A percentile compares a stretch with the other conserved stretches of the same genome.
Conservation (phyloP, 1,140 invertebrate species). For the Pogonomyrmex californicus region DNA sequence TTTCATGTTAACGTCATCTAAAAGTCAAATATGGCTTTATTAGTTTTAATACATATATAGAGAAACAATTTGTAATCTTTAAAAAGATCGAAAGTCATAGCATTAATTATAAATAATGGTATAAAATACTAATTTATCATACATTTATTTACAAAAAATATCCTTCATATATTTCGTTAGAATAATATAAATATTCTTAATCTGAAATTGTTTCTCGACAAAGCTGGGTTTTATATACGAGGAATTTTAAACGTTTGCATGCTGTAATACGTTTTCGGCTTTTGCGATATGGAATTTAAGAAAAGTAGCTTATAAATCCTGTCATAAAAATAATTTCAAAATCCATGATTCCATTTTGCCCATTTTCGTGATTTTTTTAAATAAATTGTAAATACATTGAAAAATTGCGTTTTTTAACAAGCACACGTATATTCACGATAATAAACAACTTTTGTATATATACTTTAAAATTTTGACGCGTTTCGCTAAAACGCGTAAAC, state of each 20-base stretch:
- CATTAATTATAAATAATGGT: not conserved
- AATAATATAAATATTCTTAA: not conserved
- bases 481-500: not conserved
- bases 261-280: not conserved
- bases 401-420: slow-evolving; percentile 4
- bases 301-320: not conserved
- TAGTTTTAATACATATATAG: not conserved
- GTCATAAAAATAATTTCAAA: not conserved
- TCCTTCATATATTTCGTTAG: not conserved
- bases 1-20: not conserved
- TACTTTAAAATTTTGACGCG: not conserved
- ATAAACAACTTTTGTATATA: slow-evolving; percentile 4
- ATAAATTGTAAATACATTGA: not conserved
- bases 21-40: not conserved
- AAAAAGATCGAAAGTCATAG: not conserved
- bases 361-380: not conserved
- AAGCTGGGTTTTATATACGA: not conserved
- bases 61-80: not conserved
- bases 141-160: slow-evolving; percentile 6
- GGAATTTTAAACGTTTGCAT: not conserved
- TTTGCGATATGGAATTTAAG: not conserved
- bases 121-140: not conserved
- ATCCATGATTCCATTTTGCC: not conserved
- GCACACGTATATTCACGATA: not conserved
- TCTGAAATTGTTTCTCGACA: slow-evolving; percentile 16